These are phyloP conservation scores for Resseliella maxima DNA, from an alignment of 2,888 invertebrate genomes.

Conservation along the genomic window DNA sequence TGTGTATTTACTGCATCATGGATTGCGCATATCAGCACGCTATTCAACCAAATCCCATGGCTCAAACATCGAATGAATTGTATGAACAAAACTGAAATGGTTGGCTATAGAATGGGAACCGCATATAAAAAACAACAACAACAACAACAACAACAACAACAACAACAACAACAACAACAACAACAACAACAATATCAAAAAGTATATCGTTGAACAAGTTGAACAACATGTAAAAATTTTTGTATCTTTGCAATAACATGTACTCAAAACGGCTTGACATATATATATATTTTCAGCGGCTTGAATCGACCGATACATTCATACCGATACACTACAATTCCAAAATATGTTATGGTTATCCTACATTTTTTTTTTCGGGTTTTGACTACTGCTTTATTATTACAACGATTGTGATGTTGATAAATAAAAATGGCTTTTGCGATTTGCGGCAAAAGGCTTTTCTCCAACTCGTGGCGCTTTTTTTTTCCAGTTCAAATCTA, in stretches of 20 bases:
- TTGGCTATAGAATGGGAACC: not conserved
- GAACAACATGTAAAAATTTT: no score
- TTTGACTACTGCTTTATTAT: slow-evolving; percentile 43
- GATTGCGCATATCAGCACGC: slow-evolving; percentile 33
- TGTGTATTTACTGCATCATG: not conserved
- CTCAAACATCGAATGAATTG: not conserved
- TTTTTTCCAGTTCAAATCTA: no score
- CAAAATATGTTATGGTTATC: slow-evolving; percentile 39
- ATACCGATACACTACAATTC: not conserved
- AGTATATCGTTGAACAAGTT: no score
- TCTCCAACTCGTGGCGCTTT: not conserved
- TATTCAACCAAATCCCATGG: slow-evolving; percentile 36
- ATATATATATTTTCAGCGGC: not conserved
- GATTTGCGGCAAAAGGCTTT: slow-evolving; percentile 39
- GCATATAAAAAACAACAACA: not conserved
- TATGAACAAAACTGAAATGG: not conserved
- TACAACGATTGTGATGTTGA: slow-evolving; percentile 44
- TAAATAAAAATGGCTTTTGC: slow-evolving; percentile 50
- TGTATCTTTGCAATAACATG: not conserved
- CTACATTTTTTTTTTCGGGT: slow-evolving; percentile 35
- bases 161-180: not conserved
- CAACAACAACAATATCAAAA: not conserved
- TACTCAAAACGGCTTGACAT: not conserved
- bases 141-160: not conserved
- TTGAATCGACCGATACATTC: not conserved